Conservation (phyloP, 2,888 invertebrate genomes). For the Eupithecia subumbrata region DNA sequence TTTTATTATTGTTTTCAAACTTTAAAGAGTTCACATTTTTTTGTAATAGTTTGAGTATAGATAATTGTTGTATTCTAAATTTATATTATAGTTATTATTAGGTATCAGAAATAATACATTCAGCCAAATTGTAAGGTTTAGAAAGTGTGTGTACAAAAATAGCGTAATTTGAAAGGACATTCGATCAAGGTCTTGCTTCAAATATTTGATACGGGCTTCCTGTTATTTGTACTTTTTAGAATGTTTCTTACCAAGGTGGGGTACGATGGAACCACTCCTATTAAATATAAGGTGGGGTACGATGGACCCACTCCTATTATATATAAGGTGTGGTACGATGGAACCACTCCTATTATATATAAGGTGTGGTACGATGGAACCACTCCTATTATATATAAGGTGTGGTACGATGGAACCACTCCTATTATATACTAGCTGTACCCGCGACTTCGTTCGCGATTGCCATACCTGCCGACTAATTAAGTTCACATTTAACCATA, state of each 20-base stretch:
- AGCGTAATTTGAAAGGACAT: conserved; percentile 14
- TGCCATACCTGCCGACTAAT: no score
- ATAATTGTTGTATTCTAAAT: no score
- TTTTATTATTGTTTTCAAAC: no score
- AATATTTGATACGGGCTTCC: conserved; percentile 13
- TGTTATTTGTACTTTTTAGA: not conserved
- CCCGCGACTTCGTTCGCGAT: no score
- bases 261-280: not conserved
- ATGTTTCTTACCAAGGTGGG: not conserved
- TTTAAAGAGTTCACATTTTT: no score
- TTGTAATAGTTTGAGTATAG: no score
- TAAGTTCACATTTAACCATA: no score
- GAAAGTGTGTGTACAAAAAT: conserved; percentile 7
- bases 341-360: not conserved
- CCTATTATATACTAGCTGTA: not conserved
- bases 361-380: no score
- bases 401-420: no score
- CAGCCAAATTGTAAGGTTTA: not conserved
- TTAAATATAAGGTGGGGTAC: no score
- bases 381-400: not conserved
- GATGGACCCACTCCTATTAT: not conserved
- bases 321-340: no score
- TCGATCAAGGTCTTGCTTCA: conserved; percentile 15
- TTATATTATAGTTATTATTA: no score
- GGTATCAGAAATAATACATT: not conserved